phyloP scores from a whole-genome alignment of 2,797 vertebrate species.

The Leptodactylus fallax region DNA sequence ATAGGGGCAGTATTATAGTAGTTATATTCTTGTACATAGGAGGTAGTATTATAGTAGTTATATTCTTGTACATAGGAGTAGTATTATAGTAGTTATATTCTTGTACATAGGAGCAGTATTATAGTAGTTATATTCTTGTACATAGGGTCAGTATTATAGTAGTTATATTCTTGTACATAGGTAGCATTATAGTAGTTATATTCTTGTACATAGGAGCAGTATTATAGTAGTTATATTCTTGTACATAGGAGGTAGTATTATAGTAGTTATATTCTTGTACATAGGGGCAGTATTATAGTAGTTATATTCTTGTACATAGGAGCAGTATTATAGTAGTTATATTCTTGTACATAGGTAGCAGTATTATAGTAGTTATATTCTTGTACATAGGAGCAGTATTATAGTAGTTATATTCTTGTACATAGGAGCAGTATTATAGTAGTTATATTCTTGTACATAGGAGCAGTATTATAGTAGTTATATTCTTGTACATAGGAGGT shows the following conservation, averaged over 20 bases:
- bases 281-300: not conserved
- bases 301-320: constrained; percentile 4
- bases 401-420: not conserved
- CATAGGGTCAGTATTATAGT: not conserved
- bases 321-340: constrained; percentile 1
- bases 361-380: not conserved
- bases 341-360: not conserved
- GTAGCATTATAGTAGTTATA: constrained; percentile 4
- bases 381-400: not conserved
- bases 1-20: not conserved
- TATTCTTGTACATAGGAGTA: too few species aligned
- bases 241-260: not conserved
- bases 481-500: not conserved
- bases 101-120: not conserved
- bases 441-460: not conserved
- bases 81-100: too few species aligned
- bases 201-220: not conserved
- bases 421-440: not conserved
- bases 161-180: constrained; percentile 1
- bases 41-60: too few species aligned
- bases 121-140: constrained; percentile 6
- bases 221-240: too few species aligned
- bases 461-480: constrained; percentile 9
- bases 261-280: not conserved
- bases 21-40: not conserved